A percentile compares a stretch with the other conserved stretches of the same genome.
phyloP scores from a whole-genome alignment of 2,888 invertebrate genomes.

The Phaedon cochleariae region DNA sequence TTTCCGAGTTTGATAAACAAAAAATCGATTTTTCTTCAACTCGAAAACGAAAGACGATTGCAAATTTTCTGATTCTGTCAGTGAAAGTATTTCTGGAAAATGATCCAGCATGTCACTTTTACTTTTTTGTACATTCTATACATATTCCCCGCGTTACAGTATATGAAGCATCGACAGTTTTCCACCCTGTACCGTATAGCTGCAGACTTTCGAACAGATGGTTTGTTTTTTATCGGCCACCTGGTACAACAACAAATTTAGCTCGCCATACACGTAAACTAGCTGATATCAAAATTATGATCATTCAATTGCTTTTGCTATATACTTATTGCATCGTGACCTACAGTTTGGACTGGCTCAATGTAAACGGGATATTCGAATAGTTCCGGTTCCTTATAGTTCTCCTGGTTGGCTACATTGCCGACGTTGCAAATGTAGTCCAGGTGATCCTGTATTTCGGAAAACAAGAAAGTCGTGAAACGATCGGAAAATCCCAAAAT shows the following conservation, averaged over 20 bases:
- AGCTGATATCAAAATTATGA: neutral
- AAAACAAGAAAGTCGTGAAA: neutral
- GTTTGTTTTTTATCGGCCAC: neutral
- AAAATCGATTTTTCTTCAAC: too few relatives aligned
- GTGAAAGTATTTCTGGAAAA: too few relatives aligned
- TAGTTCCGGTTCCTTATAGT: conserved; percentile 37
- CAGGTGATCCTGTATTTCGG: conserved; percentile 50
- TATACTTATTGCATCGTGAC: neutral
- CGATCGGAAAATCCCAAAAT: neutral
- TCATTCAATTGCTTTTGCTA: neutral
- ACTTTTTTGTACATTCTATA: too few relatives aligned
- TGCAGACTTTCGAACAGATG: too few relatives aligned
- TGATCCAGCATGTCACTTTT: too few relatives aligned
- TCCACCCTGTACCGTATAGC: too few relatives aligned
- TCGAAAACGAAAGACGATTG: too few relatives aligned
- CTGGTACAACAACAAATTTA: neutral
- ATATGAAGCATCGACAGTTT: too few relatives aligned
- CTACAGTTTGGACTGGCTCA: conserved; percentile 19
- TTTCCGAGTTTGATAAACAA: too few relatives aligned
- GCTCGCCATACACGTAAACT: neutral
- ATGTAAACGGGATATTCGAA: conserved; percentile 30
- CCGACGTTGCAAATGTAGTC: conserved; percentile 56
- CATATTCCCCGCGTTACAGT: too few relatives aligned
- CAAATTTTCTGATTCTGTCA: too few relatives aligned
- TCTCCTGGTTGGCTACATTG: conserved; percentile 46